Conservation (phyloP, 2,797 vertebrate species). For the Ctenochaetus hawaiiensis region DNA sequence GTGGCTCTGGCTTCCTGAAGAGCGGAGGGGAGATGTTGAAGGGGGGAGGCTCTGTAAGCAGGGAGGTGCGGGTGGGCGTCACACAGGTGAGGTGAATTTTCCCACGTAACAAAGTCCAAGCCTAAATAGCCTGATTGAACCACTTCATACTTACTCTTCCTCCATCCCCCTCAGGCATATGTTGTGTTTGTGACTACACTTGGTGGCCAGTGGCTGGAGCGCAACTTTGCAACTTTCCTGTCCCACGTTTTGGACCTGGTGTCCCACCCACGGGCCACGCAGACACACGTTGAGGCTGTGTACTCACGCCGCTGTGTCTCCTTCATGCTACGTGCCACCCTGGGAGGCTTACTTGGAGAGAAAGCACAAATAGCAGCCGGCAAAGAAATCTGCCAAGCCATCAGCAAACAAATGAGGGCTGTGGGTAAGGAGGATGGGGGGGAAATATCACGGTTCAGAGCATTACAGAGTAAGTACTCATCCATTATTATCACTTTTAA, state of each 20-base stretch:
- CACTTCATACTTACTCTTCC: background rate
- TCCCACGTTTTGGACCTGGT: slow-evolving; percentile 96
- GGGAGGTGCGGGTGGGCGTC: slow-evolving; percentile 98
- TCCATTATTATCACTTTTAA: slow-evolving; percentile 71
- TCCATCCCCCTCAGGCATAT: slow-evolving; percentile 88
- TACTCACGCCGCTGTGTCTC: slow-evolving; percentile 98
- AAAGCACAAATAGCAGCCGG: slow-evolving; percentile 99
- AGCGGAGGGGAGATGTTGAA: slow-evolving; percentile 99
- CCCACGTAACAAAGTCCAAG: background rate
- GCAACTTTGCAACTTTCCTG: slow-evolving; percentile 96
- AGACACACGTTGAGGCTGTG: slow-evolving; percentile 97
- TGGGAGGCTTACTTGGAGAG: slow-evolving; percentile 95
- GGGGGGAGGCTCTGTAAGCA: slow-evolving; percentile 96
- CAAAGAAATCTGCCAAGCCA: slow-evolving; percentile 98
- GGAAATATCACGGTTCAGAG: slow-evolving; percentile 88
- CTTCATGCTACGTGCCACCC: slow-evolving; percentile 96
- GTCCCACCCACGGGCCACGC: slow-evolving; percentile 96
- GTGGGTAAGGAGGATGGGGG: slow-evolving; percentile 93
- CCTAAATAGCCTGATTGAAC: background rate
- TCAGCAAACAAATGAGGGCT: slow-evolving; percentile 98
- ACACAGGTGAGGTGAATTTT: slow-evolving; percentile 90
- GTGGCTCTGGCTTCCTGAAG: slow-evolving; percentile 97
- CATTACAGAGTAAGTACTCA: slow-evolving; percentile 88
- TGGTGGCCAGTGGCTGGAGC: slow-evolving; percentile 98
- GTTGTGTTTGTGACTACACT: slow-evolving; percentile 97